Evolutionary conservation across 2,797 vertebrate species (phyloP).

Genomic region (Lutjanus argentimaculatus): DNA sequence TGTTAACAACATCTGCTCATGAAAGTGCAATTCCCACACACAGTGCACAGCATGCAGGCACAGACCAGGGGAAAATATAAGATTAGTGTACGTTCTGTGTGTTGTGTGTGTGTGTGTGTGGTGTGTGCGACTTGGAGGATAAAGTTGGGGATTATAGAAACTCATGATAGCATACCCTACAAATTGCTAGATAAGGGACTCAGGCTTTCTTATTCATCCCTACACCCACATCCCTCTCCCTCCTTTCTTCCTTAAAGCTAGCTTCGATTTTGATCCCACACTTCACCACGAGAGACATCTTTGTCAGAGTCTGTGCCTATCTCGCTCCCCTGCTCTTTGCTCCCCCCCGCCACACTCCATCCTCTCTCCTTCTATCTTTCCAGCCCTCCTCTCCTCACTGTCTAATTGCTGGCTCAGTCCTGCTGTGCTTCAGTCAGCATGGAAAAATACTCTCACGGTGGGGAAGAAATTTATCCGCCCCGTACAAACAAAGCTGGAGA

Average conservation of each 20-base stretch:
- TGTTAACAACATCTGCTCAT: constrained; percentile 40
- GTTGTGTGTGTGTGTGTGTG: constrained; percentile 52
- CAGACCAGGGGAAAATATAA: constrained; percentile 37
- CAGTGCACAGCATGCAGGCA: constrained; percentile 10
- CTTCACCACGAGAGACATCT: constrained; percentile 72
- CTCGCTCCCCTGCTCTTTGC: constrained; percentile 38
- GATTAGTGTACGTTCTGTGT: constrained; percentile 49
- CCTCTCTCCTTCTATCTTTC: constrained; percentile 40
- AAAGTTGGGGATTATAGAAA: constrained; percentile 76
- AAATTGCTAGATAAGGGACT: constrained; percentile 76
- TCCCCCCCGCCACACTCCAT: constrained; percentile 17
- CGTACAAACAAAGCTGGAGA: constrained; percentile 68
- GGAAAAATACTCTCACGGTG: constrained; percentile 74
- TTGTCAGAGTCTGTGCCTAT: constrained; percentile 61
- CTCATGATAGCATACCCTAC: constrained; percentile 70
- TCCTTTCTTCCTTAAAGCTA: constrained; percentile 66
- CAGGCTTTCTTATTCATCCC: constrained; percentile 63
- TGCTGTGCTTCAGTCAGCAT: constrained; percentile 79
- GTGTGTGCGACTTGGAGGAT: constrained; percentile 64
- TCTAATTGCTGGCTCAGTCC: constrained; percentile 81
- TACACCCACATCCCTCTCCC: constrained; percentile 55
- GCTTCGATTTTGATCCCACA: constrained; percentile 73
- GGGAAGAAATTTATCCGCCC: constrained; percentile 71
- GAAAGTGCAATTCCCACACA: constrained; percentile 4
- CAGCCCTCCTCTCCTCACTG: constrained; percentile 66